Evolutionary conservation across 2,113 vertebrate species (phyloP).

Genomic region (Sylvia atricapilla): DNA sequence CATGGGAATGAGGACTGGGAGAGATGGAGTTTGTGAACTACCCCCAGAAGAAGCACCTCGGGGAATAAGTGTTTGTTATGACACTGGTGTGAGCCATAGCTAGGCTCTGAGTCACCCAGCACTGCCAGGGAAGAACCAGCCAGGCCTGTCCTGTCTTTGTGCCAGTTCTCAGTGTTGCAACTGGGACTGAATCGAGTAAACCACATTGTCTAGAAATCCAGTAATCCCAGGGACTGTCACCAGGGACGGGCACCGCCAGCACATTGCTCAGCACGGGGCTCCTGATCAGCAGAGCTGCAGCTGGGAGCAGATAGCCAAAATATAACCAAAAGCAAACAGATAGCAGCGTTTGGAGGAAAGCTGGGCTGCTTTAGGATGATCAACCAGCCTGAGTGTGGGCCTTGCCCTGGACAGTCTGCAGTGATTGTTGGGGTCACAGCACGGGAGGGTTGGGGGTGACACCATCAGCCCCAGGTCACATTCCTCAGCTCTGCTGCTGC

Average conservation of each 20-base stretch:
- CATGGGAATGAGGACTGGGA: not conserved
- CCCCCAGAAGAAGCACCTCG: not conserved
- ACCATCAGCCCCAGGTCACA: not conserved
- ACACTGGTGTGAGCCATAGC: not conserved
- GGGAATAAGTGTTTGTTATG: not conserved
- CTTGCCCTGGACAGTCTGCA: not conserved
- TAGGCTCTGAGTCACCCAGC: conserved; percentile 25
- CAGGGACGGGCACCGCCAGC: not conserved
- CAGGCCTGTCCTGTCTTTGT: not conserved
- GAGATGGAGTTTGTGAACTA: not conserved
- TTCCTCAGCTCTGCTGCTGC: not conserved
- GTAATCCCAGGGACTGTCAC: not conserved
- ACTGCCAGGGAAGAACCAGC: not conserved
- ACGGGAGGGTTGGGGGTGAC: not conserved
- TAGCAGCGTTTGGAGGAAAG: not conserved
- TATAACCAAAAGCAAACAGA: not conserved
- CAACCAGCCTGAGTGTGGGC: fast-evolving
- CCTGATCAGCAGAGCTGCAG: not conserved
- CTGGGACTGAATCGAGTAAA: not conserved
- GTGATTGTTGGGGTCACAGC: fast-evolving
- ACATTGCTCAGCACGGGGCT: not conserved
- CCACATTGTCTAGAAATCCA: not conserved
- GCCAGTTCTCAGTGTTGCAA: not conserved
- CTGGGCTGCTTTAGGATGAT: not conserved
- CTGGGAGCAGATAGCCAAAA: not conserved